Evolutionary conservation across 2,888 invertebrate species (phyloP).

Genomic region (Alloscopus bannaensis): DNA sequence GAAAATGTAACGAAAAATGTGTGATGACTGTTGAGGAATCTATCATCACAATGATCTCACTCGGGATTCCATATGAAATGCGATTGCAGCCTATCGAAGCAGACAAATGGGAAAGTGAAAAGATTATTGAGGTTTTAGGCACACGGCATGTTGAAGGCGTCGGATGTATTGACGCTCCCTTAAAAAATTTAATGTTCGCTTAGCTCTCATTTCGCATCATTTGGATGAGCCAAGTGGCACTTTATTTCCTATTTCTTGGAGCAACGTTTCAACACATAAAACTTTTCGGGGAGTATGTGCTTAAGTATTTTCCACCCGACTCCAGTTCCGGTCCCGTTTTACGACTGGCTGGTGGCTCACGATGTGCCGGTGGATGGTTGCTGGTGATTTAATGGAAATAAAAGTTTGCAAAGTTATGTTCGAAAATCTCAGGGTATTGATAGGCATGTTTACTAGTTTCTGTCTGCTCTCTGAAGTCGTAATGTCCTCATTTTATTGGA

Average conservation of each 20-base stretch:
- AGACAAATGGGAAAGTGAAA: too few relatives aligned
- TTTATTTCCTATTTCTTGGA: slow-evolving; percentile 43
- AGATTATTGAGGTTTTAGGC: too few relatives aligned
- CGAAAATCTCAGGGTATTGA: too few relatives aligned
- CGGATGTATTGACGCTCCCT: too few relatives aligned
- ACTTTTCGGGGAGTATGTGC: neutral
- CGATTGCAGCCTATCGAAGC: too few relatives aligned
- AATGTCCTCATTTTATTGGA: too few relatives aligned
- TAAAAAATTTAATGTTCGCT: slow-evolving; percentile 27
- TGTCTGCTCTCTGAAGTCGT: neutral
- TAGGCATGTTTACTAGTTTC: slow-evolving; percentile 14
- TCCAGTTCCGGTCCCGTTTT: slow-evolving; percentile 7
- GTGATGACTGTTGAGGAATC: slow-evolving; percentile 63
- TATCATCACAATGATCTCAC: slow-evolving; percentile 65
- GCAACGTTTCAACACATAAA: slow-evolving; percentile 40
- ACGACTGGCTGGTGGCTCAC: neutral
- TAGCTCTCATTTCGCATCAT: slow-evolving; percentile 48
- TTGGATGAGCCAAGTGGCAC: slow-evolving; percentile 41
- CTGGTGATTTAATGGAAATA: neutral
- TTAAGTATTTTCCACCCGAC: neutral
- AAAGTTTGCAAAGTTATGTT: slow-evolving; percentile 1
- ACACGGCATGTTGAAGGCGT: too few relatives aligned
- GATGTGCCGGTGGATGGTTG: neutral
- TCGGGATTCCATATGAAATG: slow-evolving; percentile 17
- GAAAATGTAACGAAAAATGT: slow-evolving; percentile 62